Evolutionary conservation across 2,888 invertebrate species (phyloP).

Genomic region (Machimus rusticus): DNA sequence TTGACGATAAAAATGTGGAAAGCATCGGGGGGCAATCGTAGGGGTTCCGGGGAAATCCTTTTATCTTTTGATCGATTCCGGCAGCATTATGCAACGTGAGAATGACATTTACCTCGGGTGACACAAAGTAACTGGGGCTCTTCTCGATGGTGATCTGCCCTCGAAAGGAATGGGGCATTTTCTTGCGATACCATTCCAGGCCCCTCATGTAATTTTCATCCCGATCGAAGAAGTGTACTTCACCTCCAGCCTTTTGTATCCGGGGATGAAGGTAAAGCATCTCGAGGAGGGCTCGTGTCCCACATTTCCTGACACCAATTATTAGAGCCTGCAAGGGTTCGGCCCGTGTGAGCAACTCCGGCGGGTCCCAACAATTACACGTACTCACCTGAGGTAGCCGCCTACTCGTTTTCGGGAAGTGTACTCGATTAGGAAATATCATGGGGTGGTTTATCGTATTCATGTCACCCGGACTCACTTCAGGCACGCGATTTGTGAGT

Average conservation of each 20-base stretch:
- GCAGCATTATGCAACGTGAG: constrained; percentile 12
- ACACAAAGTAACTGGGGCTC: constrained; percentile 97
- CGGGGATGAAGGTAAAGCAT: constrained; percentile 94
- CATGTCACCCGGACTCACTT: constrained; percentile 54
- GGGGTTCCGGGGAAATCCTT: constrained; percentile 14
- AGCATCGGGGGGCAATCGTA: not conserved
- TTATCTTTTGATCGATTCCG: constrained; percentile 31
- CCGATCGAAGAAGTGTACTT: constrained; percentile 97
- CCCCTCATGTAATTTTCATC: constrained; percentile 92
- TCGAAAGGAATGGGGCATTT: constrained; percentile 92
- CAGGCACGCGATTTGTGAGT: constrained; percentile 57
- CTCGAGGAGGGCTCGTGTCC: constrained; percentile 93
- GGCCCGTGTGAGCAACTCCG: not conserved
- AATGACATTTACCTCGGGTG: constrained; percentile 77
- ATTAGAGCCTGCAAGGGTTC: constrained; percentile 74
- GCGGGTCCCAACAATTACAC: not conserved
- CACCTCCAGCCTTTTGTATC: constrained; percentile 91
- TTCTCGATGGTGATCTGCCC: constrained; percentile 97
- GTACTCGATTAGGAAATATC: constrained; percentile 65
- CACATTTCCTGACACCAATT: constrained; percentile 95
- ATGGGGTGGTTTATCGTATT: constrained; percentile 62
- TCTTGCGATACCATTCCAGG: constrained; percentile 92
- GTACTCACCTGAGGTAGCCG: constrained; percentile 69
- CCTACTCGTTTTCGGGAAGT: constrained; percentile 70
- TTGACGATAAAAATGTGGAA: constrained; percentile 19